These are phyloP conservation scores for Lasius fuliginosus DNA, from an alignment of 2,888 invertebrate genomes.

Conservation along the genomic window DNA sequence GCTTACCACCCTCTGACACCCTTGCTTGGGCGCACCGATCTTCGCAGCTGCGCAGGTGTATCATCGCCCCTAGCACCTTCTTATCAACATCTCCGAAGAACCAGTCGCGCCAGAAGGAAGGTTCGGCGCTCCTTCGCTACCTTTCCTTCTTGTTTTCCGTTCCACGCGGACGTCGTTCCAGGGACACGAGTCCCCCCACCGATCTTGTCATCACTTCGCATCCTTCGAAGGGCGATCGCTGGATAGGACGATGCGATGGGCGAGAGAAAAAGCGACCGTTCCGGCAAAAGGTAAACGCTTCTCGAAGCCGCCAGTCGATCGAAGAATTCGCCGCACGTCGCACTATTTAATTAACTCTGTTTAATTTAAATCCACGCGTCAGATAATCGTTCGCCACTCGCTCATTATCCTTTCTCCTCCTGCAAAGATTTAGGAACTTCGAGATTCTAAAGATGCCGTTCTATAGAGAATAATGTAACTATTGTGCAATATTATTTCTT, in stretches of 20 bases:
- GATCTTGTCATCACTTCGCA: not conserved
- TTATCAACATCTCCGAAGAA: slow-evolving; percentile 82
- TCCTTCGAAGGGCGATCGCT: slow-evolving; percentile 53
- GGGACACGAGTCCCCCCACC: not conserved
- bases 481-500: not conserved
- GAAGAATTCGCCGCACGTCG: not conserved
- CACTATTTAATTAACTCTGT: slow-evolving; percentile 3
- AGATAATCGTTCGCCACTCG: not conserved
- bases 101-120: slow-evolving; percentile 79
- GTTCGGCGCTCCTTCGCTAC: slow-evolving; percentile 61
- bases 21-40: slow-evolving; percentile 29
- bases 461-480: not conserved
- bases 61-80: slow-evolving; percentile 72
- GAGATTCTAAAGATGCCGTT: not conserved
- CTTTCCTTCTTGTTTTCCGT: not conserved
- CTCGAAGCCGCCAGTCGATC: slow-evolving; percentile 28
- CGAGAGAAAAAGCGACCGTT: slow-evolving; percentile 82
- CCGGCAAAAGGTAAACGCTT: slow-evolving; percentile 81
- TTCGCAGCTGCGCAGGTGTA: slow-evolving; percentile 83
- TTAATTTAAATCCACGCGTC: not conserved
- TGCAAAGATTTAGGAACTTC: not conserved
- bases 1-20: slow-evolving; percentile 6
- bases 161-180: not conserved
- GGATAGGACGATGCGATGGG: slow-evolving; percentile 84
- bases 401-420: not conserved